phyloP scores from a whole-genome alignment of 2,888 invertebrate genomes.

The Phengaris arion region DNA sequence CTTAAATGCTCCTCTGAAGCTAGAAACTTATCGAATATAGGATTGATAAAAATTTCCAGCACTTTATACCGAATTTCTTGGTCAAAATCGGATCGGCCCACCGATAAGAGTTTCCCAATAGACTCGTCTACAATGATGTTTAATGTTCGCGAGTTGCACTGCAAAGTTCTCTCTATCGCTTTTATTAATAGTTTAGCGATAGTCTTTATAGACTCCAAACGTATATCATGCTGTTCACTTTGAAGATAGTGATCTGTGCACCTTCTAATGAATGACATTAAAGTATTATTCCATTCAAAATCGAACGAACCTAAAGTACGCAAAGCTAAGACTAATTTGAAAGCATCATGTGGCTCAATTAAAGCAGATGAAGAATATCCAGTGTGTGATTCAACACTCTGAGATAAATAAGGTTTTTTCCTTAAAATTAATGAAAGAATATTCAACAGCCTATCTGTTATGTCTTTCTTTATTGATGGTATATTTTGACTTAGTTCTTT shows the following conservation, averaged over 20 bases:
- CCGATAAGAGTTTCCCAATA: slow-evolving; percentile 91
- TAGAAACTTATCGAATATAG: slow-evolving; percentile 93
- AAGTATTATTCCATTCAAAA: slow-evolving; percentile 92
- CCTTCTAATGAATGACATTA: slow-evolving; percentile 94
- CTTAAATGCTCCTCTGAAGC: slow-evolving; percentile 97
- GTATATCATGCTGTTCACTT: slow-evolving; percentile 93
- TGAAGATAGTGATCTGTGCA: slow-evolving; percentile 95
- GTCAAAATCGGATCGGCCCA: slow-evolving; percentile 97
- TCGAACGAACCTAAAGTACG: slow-evolving; percentile 94
- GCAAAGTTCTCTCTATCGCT: slow-evolving; percentile 84
- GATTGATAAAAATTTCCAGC: slow-evolving; percentile 92
- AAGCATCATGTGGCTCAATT: slow-evolving; percentile 84
- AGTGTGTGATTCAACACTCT: slow-evolving; percentile 74
- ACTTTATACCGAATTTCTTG: slow-evolving; percentile 96
- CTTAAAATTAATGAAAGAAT: slow-evolving; percentile 94
- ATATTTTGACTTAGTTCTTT: slow-evolving; percentile 94
- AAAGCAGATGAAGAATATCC: slow-evolving; percentile 63
- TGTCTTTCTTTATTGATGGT: slow-evolving; percentile 92
- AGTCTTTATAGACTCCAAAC: slow-evolving; percentile 94
- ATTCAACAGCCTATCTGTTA: slow-evolving; percentile 94
- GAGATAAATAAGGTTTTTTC: slow-evolving; percentile 87
- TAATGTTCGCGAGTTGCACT: slow-evolving; percentile 88
- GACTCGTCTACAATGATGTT: slow-evolving; percentile 95
- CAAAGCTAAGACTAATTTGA: slow-evolving; percentile 94
- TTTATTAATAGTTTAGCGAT: slow-evolving; percentile 93